Percentiles rank a stretch among this genome's conserved stretches.
These are phyloP conservation scores for Stomatorhinus walkeri DNA, from an alignment of 2,797 vertebrate species.

Conservation along the genomic window DNA sequence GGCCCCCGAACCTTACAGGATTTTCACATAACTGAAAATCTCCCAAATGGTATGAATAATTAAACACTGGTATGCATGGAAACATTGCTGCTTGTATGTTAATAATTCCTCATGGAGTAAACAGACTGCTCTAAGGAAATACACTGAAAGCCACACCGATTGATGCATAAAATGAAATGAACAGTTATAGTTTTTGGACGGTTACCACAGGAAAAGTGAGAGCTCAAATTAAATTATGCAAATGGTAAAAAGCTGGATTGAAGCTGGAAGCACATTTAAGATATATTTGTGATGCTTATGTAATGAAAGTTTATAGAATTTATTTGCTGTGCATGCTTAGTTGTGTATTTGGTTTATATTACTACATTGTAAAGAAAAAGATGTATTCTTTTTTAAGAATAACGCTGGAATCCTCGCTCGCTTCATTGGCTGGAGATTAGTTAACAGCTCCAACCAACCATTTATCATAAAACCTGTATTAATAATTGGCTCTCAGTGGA, in stretches of 20 bases:
- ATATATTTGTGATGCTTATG: not conserved
- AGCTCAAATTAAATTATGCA: not conserved
- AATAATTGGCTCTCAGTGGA: not conserved
- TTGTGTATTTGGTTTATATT: not conserved
- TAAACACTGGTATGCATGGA: not conserved
- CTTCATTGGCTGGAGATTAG: not conserved
- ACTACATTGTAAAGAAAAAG: not conserved
- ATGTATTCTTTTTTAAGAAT: not conserved
- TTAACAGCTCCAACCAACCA: not conserved
- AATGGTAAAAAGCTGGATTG: not conserved
- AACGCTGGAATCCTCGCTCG: not conserved
- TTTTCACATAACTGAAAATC: not conserved
- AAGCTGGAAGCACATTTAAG: not conserved
- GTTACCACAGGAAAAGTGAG: not conserved
- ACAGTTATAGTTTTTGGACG: not conserved
- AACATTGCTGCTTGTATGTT: not conserved
- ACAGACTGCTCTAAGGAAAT: not conserved
- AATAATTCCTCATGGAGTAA: not conserved
- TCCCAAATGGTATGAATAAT: not conserved
- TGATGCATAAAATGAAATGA: not conserved
- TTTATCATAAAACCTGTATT: not conserved
- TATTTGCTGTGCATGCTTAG: not conserved
- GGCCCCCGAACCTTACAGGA: not conserved
- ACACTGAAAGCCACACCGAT: not conserved
- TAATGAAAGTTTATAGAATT: not conserved